Percentiles rank a stretch among this genome's conserved stretches.
Evolutionary conservation across 2,113 vertebrate species (phyloP).

Genomic region (Nothocercus nigrocapillus): DNA sequence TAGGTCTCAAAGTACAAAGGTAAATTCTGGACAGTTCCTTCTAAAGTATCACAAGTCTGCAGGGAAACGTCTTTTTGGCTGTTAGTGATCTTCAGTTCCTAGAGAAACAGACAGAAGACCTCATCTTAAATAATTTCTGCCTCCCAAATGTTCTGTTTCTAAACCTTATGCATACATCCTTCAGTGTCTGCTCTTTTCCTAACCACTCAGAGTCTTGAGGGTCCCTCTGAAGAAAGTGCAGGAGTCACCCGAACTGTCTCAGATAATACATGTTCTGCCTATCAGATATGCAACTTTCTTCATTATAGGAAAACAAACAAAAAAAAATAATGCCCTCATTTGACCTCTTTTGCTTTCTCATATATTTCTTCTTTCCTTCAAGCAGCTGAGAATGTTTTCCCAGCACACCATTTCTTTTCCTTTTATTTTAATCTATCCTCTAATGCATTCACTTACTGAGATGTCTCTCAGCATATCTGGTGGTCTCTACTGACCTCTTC

Average conservation of each 20-base stretch:
- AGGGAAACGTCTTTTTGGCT: not conserved
- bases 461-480: not conserved
- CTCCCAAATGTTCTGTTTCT: not conserved
- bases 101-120: not conserved
- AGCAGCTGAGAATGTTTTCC: not conserved
- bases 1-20: fast-evolving
- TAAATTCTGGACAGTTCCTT: not conserved
- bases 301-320: not conserved
- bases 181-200: not conserved
- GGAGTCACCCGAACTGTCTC: not conserved
- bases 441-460: not conserved
- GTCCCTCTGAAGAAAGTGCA: not conserved
- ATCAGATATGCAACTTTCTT: not conserved
- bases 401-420: not conserved
- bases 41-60: not conserved
- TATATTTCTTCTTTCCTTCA: not conserved
- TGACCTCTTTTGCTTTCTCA: not conserved
- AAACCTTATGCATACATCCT: not conserved
- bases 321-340: not conserved
- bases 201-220: not conserved
- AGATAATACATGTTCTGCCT: not conserved
- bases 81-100: not conserved
- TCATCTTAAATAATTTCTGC: not conserved
- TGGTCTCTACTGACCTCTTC: not conserved
- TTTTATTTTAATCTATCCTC: not conserved